Base-by-base conservation (phyloP, 2,888 invertebrate genomes). In the Aleiodes alternator region DNA sequence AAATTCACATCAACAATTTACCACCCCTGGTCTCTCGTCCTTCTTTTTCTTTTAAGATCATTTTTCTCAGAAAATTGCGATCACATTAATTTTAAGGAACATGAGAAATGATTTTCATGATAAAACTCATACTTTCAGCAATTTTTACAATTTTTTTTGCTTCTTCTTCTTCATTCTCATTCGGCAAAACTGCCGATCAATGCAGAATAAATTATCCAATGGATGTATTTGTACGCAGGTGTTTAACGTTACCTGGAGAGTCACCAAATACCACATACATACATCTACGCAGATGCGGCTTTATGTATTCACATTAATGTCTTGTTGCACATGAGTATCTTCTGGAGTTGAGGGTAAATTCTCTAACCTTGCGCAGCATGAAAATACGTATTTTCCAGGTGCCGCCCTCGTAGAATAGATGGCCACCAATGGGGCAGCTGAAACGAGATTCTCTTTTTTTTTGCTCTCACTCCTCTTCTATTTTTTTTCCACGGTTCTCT, bases 351-450 rank as follows among this genome's bases (percentile, higher is more conserved):
- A n/a, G 59, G 31, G 7, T 51, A 51, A 50, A 61, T 50, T 29
- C 68, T 73, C 68, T 68, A 79, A 78, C 70, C 79, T 77, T 72
- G 76, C 69, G 48, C 73, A 59, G 70, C 59, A 64, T 77, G 77
- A 77, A 73, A 76, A 79, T 75, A 75, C 75, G 72, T 61, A 78
- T 77, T 81, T 80, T 79, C 76, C 81, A 81, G 79, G 79, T 81
- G 79, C 76, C 80, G 77, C 77, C 77, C 69, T 78, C 76, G 76
- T 78, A 73, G 76, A 79, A 78, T 77, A 75, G 57, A 66, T 55
- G 71, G 69, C 43, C 66, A 72, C 51, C 70, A 74, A 69, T 72
- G 53, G 57, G 55, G 76, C 81, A 81, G 81, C 81, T 81, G 81
- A 72, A 38, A 66, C 51, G 29, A 73, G 43, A 75, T 76, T 76